A percentile compares a stretch with the other conserved stretches of the same genome.
phyloP scores from a whole-genome alignment of 2,113 vertebrate species.

The Paraplagusia blochii region DNA sequence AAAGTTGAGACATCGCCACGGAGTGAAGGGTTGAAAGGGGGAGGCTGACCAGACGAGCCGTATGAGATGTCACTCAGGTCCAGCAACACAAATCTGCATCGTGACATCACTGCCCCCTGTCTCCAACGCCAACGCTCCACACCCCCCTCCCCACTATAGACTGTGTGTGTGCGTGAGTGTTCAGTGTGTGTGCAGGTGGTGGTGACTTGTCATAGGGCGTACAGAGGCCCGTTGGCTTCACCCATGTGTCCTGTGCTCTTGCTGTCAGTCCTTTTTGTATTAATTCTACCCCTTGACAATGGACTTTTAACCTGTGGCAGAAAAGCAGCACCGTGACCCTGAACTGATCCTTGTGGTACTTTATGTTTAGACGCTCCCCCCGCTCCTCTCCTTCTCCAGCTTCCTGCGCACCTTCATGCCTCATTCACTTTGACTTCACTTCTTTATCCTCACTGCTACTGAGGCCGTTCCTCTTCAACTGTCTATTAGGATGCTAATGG shows the following conservation, averaged over 20 bases:
- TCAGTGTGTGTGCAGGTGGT: conserved; percentile 19
- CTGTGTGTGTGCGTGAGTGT: conserved; percentile 47
- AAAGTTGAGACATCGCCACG: conserved; percentile 73
- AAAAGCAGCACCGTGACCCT: conserved; percentile 74
- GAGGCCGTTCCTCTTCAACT: conserved; percentile 46
- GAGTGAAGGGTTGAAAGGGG: conserved; percentile 69
- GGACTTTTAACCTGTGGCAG: conserved; percentile 75
- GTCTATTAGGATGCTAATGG: conserved; percentile 66
- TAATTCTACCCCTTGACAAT: conserved; percentile 70
- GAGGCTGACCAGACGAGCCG: conserved; percentile 72
- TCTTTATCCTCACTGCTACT: conserved; percentile 45
- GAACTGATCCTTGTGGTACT: conserved; percentile 62
- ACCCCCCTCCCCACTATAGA: conserved; percentile 28
- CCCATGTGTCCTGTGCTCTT: conserved; percentile 23
- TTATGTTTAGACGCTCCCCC: conserved; percentile 42
- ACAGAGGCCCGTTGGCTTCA: conserved; percentile 41
- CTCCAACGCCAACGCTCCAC: conserved; percentile 37
- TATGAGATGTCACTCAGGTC: conserved; percentile 79
- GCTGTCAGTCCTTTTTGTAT: conserved; percentile 47
- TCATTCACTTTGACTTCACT: conserved; percentile 46
- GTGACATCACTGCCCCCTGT: conserved; percentile 73
- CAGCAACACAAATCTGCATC: conserved; percentile 78
- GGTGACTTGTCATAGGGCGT: conserved; percentile 35
- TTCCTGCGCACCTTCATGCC: conserved; percentile 62
- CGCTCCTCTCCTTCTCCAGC: conserved; percentile 46